These are phyloP conservation scores for Coccyzus lansbergi DNA, from an alignment of 2,797 vertebrate genomes.

Conservation along the genomic window DNA sequence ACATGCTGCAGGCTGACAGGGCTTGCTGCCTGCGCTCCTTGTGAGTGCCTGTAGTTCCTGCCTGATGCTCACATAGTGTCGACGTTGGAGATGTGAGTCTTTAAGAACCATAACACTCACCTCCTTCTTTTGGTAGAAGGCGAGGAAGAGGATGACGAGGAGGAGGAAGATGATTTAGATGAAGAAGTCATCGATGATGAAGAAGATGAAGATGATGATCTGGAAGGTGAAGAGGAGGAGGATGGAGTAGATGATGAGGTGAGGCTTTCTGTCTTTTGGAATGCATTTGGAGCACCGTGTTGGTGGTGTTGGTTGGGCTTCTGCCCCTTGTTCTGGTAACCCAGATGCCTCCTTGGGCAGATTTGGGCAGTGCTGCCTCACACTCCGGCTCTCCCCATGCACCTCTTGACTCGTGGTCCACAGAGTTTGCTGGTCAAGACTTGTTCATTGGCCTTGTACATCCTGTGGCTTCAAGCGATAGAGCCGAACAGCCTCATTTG, in stretches of 20 bases:
- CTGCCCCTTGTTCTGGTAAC: neutral
- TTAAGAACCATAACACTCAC: neutral
- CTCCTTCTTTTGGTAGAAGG: slow-evolving; percentile 58
- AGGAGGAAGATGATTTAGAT: slow-evolving; percentile 72
- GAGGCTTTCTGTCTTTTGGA: neutral
- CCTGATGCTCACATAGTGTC: neutral
- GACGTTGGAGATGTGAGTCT: fast-evolving
- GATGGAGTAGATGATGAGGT: slow-evolving; percentile 77
- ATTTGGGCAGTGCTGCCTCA: fast-evolving
- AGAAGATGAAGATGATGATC: slow-evolving; percentile 71
- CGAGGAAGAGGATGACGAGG: slow-evolving; percentile 74
- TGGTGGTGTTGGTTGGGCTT: fast-evolving
- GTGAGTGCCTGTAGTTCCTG: neutral
- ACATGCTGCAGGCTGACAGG: neutral
- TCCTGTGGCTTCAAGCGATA: fast-evolving
- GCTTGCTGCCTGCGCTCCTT: neutral
- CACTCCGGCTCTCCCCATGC: neutral
- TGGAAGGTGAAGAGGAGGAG: slow-evolving; percentile 75
- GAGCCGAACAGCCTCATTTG: fast-evolving
- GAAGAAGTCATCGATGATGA: slow-evolving; percentile 69
- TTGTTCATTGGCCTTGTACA: neutral
- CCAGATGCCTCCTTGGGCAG: neutral
- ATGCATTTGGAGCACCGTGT: too few species aligned
- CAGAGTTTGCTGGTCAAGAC: neutral
- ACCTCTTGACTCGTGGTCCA: fast-evolving